A percentile compares a stretch with the other conserved stretches of the same genome.
Evolutionary conservation across 2,113 vertebrate genomes (phyloP).

Genomic region (Myrmophylax atrothorax): DNA sequence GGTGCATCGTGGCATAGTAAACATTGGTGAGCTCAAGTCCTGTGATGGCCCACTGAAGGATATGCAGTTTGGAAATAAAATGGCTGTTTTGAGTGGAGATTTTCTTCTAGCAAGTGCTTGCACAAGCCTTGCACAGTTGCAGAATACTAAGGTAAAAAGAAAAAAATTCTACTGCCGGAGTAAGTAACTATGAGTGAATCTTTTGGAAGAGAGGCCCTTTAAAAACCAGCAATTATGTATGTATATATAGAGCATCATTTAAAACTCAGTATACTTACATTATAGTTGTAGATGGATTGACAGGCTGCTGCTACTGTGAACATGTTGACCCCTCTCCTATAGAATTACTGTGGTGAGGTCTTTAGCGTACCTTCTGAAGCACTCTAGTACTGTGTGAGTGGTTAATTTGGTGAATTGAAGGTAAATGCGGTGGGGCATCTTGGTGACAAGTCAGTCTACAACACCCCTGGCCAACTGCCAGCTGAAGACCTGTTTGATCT

Average conservation of each 20-base stretch:
- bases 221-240: neutral
- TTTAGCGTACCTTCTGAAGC: neutral
- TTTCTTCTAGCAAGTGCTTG: slow-evolving; percentile 96
- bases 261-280: neutral
- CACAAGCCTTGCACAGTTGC: slow-evolving; percentile 88
- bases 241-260: neutral
- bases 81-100: slow-evolving; percentile 95
- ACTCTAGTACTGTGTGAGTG: neutral
- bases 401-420: neutral
- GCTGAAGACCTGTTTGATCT: neutral
- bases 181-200: neutral
- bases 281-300: neutral
- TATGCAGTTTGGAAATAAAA: slow-evolving; percentile 99
- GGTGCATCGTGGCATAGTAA: slow-evolving; percentile 94
- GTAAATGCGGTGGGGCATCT: neutral
- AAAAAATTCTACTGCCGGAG: neutral
- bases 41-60: slow-evolving; percentile 93
- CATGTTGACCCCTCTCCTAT: neutral
- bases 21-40: slow-evolving; percentile 87
- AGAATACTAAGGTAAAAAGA: slow-evolving; percentile 92
- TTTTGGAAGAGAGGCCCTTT: neutral
- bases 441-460: neutral
- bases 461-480: neutral
- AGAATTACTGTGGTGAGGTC: neutral
- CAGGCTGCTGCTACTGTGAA: neutral